Conservation (phyloP, 2,113 vertebrate genomes). For the Elanoides forficatus region DNA sequence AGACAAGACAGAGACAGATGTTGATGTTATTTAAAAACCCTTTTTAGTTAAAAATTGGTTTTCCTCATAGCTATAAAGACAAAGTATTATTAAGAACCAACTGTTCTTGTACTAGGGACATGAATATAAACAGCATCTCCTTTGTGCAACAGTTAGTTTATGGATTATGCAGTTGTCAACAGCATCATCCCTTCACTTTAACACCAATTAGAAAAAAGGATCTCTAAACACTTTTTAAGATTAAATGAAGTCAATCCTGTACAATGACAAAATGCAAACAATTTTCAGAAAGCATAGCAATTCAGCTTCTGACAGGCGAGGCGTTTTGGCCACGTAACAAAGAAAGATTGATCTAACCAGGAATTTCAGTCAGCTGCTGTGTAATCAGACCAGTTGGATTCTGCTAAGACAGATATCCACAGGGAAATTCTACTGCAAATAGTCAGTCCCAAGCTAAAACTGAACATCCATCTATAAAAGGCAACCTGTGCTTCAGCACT, state of each 20-base stretch:
- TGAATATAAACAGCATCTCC: not conserved
- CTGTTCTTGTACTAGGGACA: not conserved
- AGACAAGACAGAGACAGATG: not conserved
- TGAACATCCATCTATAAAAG: not conserved
- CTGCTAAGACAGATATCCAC: not conserved
- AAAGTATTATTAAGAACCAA: not conserved
- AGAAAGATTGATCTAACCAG: not conserved
- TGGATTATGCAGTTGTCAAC: not conserved
- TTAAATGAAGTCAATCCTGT: not conserved
- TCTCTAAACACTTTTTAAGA: not conserved
- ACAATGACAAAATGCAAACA: not conserved
- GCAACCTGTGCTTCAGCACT: not conserved
- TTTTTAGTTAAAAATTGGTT: not conserved
- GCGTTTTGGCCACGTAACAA: not conserved
- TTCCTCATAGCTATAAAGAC: not conserved
- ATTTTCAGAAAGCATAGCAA: not conserved
- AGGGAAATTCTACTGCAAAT: not conserved
- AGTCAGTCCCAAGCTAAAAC: not conserved
- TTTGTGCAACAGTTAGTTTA: not conserved
- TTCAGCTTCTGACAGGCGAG: not conserved
- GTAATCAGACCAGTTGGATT: not conserved
- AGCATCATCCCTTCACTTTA: not conserved
- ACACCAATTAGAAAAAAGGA: not conserved
- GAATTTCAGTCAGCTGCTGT: not conserved
- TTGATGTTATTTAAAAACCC: not conserved